Base-by-base conservation (phyloP, 2,888 invertebrate species). In the Eristalinus sepulchralis region DNA sequence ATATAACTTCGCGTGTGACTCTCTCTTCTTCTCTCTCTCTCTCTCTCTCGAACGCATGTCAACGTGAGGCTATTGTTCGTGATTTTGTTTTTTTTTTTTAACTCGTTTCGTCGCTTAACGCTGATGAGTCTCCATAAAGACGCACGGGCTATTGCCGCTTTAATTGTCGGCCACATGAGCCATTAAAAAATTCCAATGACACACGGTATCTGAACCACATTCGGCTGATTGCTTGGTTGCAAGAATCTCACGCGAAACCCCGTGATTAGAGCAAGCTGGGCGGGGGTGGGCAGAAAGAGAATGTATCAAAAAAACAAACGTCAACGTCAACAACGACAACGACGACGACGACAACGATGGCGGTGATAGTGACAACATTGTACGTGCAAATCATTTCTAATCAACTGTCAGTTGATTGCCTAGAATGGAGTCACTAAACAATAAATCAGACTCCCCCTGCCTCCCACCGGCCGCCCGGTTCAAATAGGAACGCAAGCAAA, bases 351-450 rank as follows among this genome's bases (percentile, higher is more conserved):
- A n/a, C 13, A 10, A 17, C 20, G 53, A 34, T 47, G 62, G 53
- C 72, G 20, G 39, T 17, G 22, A 39, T 33, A 60, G 62, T 47
- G n/a, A 55, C 33, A 13, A n/a, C 27, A 13, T 22, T 24, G 39
- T 66, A 75, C 75, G 75, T 75, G 75, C 75, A 66, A 75, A 75
- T 59, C 57, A 75, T 75, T 39, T 31, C 39, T 75, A 75, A 75
- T 70, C 70, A 70, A 57, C 57, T 34, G 33, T 10, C 31, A 53
- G 22, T 55, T 36, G 22, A 36, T 59, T 27, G 17, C n/a, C 34
- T 22, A 17, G 34, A 47, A 55, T 60, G 24, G 70, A 59, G 59
- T 36, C 34, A 39, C 36, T 6, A 27, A 68, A 57, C 57, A 68
- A 68, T 68, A 68, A 68, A 68, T 68, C 57, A 57, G 33, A 33